phyloP scores from a whole-genome alignment of 2,797 vertebrate genomes.

The Oceanodroma leucorhoa region DNA sequence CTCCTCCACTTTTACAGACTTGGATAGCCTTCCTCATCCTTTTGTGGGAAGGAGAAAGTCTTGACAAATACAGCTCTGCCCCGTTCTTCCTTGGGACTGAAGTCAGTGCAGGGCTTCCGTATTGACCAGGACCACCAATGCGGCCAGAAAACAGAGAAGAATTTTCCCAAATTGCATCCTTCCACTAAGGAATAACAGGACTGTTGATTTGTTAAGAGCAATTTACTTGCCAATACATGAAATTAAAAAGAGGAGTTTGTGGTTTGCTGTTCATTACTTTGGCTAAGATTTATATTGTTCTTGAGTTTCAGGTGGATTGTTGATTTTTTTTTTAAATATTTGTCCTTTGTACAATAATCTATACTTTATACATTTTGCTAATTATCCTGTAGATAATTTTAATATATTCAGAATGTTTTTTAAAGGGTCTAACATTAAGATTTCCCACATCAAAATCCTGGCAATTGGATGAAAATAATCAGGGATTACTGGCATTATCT shows the following conservation, averaged over 20 bases:
- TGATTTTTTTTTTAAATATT: slow-evolving; percentile 56
- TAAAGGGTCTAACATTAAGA: slow-evolving; percentile 55
- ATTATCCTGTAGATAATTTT: slow-evolving; percentile 74
- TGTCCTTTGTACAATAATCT: slow-evolving; percentile 75
- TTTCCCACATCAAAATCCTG: slow-evolving; percentile 35
- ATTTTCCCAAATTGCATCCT: background rate
- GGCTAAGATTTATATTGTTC: slow-evolving; percentile 57
- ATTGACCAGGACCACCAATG: background rate
- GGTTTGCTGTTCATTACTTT: slow-evolving; percentile 30
- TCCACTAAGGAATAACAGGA: slow-evolving; percentile 7
- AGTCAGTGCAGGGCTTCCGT: background rate
- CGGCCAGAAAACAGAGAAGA: background rate
- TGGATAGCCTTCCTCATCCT: background rate
- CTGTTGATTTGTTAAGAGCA: background rate
- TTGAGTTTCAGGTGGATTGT: slow-evolving; percentile 63
- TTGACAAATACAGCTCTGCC: background rate
- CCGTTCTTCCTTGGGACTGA: background rate
- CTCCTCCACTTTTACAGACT: background rate
- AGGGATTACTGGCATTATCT: slow-evolving; percentile 68
- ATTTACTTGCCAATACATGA: slow-evolving; percentile 20
- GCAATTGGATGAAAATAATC: slow-evolving; percentile 66
- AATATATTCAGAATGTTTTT: slow-evolving; percentile 74
- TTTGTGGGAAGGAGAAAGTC: background rate
- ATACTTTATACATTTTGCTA: slow-evolving; percentile 77
- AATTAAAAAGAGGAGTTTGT: background rate